phyloP scores from a whole-genome alignment of 2,113 vertebrate species.

The Tyto alba region DNA sequence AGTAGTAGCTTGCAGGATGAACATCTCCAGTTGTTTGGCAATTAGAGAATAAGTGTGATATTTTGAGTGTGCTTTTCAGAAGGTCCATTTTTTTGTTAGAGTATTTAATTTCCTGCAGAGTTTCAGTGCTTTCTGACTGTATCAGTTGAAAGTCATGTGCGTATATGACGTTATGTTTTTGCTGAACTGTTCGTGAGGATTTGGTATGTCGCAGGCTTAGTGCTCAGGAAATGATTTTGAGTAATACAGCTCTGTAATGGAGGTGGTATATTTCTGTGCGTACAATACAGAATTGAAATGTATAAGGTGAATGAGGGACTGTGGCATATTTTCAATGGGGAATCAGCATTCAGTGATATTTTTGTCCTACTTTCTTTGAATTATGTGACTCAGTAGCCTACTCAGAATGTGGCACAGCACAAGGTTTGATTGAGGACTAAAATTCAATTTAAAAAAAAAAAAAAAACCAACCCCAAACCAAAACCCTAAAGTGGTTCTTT shows the following conservation, averaged over 20 bases:
- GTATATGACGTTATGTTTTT: slow-evolving; percentile 26
- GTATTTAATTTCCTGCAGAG: background rate
- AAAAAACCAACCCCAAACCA: background rate
- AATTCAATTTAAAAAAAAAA: background rate
- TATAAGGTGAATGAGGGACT: background rate
- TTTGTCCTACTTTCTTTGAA: slow-evolving; percentile 10
- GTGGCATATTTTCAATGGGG: background rate
- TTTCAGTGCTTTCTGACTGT: background rate
- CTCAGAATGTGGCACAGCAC: background rate
- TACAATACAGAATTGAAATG: background rate
- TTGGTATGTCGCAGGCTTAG: background rate
- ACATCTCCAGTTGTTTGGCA: background rate
- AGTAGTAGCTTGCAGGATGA: background rate
- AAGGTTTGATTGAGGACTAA: background rate
- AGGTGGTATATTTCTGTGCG: background rate
- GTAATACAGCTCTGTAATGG: background rate
- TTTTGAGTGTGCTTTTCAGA: background rate
- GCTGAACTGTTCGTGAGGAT: background rate
- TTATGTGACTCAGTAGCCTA: background rate
- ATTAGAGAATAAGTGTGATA: background rate
- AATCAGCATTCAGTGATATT: slow-evolving; percentile 20
- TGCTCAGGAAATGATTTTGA: slow-evolving; percentile 34
- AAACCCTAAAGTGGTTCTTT: background rate
- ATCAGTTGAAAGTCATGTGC: slow-evolving; percentile 41
- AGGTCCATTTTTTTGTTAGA: background rate